A percentile compares a stretch with the other conserved stretches of the same genome.
These are phyloP conservation scores for Hybos culiciformis DNA, from an alignment of 2,888 invertebrate species.

Conservation along the genomic window DNA sequence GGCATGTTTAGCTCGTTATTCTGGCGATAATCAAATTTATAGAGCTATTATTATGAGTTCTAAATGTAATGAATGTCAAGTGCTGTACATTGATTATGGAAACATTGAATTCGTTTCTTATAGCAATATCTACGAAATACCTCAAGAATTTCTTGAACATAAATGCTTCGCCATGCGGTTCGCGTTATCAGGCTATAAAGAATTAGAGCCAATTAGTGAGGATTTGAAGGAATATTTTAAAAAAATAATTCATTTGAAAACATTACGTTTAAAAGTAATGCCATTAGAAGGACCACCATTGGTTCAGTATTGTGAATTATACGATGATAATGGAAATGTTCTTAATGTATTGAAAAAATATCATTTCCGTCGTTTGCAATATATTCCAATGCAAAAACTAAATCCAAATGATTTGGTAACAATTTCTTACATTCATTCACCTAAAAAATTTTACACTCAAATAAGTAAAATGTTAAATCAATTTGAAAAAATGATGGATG, in stretches of 20 bases:
- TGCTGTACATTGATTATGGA: constrained; percentile 71
- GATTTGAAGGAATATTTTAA: constrained; percentile 57
- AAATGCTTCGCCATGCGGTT: constrained; percentile 65
- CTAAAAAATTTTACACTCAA: constrained; percentile 61
- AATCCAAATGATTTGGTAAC: constrained; percentile 28
- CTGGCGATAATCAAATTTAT: constrained; percentile 47
- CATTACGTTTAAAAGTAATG: constrained; percentile 50
- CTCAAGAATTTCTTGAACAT: constrained; percentile 53
- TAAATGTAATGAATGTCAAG: constrained; percentile 55
- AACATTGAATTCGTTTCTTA: constrained; percentile 59
- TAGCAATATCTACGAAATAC: constrained; percentile 60
- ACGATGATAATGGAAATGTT: constrained; percentile 36
- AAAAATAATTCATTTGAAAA: constrained; percentile 47
- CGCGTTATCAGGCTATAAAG: constrained; percentile 55
- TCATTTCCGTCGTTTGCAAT: constrained; percentile 25
- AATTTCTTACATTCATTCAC: constrained; percentile 40
- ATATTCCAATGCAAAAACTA: constrained; percentile 24
- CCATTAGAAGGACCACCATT: constrained; percentile 55
- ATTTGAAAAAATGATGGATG: constrained; percentile 52
- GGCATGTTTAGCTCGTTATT: constrained; percentile 60
- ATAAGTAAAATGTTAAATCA: constrained; percentile 45
- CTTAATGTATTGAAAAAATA: constrained; percentile 25
- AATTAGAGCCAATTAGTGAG: constrained; percentile 41
- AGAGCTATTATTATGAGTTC: constrained; percentile 64
- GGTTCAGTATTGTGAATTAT: constrained; percentile 61